Evolutionary conservation across 2,888 invertebrate genomes (phyloP).

Genomic region (Idaea straminata): DNA sequence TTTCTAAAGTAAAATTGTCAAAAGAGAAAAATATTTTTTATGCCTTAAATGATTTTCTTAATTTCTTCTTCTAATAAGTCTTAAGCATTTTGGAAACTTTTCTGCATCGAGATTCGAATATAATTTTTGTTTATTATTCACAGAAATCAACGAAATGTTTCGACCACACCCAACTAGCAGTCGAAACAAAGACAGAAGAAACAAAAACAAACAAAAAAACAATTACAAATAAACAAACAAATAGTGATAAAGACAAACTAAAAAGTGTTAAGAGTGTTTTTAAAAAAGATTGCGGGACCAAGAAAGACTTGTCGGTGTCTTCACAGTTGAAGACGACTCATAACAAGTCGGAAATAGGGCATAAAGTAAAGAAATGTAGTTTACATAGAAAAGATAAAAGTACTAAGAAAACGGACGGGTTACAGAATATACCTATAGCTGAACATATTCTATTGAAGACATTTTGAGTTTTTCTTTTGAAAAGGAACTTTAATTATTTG

Average conservation of each 20-base stretch:
- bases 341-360: slow-evolving; percentile 69
- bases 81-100: too few species aligned
- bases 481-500: too few species aligned
- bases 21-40: too few species aligned
- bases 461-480: slow-evolving; percentile 39
- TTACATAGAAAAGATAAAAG: slow-evolving; percentile 60
- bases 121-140: slow-evolving; percentile 3
- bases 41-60: too few species aligned
- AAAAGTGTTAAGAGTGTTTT: slow-evolving; percentile 38
- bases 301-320: slow-evolving; percentile 63
- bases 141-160: slow-evolving; percentile 73
- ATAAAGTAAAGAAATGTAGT: slow-evolving; percentile 64
- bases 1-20: too few species aligned
- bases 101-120: background rate
- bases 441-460: slow-evolving; percentile 71
- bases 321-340: slow-evolving; percentile 69
- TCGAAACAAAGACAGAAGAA: slow-evolving; percentile 27
- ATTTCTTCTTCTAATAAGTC: too few species aligned
- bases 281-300: slow-evolving; percentile 54
- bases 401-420: slow-evolving; percentile 48
- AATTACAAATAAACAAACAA: slow-evolving; percentile 26
- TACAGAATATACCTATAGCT: slow-evolving; percentile 56
- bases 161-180: slow-evolving; percentile 63
- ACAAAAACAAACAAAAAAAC: slow-evolving; percentile 24
- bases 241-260: slow-evolving; percentile 36